These are phyloP conservation scores for Temnothorax curvispinosus DNA, from an alignment of 1,140 invertebrate species.

Conservation along the genomic window DNA sequence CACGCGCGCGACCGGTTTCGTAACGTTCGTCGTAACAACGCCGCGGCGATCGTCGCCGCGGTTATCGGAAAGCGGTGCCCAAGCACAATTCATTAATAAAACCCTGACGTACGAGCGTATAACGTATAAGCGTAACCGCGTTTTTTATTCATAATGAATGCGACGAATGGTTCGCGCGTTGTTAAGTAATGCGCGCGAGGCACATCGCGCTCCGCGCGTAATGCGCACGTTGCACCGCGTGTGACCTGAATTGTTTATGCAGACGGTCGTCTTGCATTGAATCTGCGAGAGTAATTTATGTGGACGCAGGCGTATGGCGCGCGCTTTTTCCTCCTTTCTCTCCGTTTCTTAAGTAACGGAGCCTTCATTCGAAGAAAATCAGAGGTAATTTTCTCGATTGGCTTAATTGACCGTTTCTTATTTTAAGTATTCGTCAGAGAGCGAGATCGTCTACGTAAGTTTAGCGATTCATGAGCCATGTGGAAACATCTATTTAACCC, in stretches of 20 bases:
- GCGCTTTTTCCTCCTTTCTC: constrained; percentile 3
- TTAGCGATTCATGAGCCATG: not conserved
- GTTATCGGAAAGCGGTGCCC: not conserved
- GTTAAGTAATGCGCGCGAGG: constrained; percentile 7
- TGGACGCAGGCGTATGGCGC: not conserved
- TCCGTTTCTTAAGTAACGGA: constrained; percentile 9
- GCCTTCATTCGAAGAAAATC: not conserved
- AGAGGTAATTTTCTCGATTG: constrained; percentile 24
- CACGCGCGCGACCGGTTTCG: constrained; percentile 36
- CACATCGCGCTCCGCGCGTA: not conserved
- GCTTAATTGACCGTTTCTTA: not conserved
- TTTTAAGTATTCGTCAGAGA: not conserved
- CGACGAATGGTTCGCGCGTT: not conserved
- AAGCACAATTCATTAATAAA: constrained; percentile 21
- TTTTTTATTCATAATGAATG: constrained; percentile 25
- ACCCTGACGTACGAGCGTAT: not conserved
- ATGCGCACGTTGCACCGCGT: not conserved
- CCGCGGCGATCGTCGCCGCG: not conserved
- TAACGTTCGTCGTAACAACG: not conserved
- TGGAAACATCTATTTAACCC: not conserved
- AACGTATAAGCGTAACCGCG: not conserved
- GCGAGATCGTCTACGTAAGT: not conserved
- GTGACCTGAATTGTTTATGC: constrained; percentile 53
- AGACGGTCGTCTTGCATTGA: not conserved
- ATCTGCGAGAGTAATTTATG: constrained; percentile 22